Base-by-base conservation (phyloP, 2,113 vertebrate genomes). In the Scortum barcoo region DNA sequence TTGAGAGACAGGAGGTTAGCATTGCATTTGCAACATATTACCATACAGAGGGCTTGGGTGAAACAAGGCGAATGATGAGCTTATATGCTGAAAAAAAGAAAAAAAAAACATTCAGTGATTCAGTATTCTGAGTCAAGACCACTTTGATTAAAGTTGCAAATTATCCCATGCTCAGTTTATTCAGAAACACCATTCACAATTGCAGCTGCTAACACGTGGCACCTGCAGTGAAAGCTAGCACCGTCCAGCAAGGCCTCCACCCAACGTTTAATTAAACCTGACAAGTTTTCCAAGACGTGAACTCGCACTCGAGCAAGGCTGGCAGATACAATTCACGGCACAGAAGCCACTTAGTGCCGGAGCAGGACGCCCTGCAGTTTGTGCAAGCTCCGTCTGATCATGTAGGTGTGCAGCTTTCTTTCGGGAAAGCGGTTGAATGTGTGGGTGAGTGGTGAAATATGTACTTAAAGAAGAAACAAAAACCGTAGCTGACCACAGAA, bases 361-460 rank as follows among this genome's bases (percentile, higher is more conserved):
- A 76, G 88, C 60, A 24, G 61, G 76, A 87, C 51, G 77, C 73
- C 58, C 75, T 62, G 65, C 79, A 26, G 83, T 77, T 66, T 76
- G 69, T 75, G 75, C 61, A 73, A 63, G 83, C 42, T 88, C 80
- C 80, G 84, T 89, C 83, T 88, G 78, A 84, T 79, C 44, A 81
- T 88, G 89, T 90, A 84, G 80, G 85, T 89, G 85, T 82, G 73
- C 38, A 85, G 70, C 72, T 84, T 76, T 82, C 80, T 86, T 81
- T 84, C 57, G 38, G 51, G 60, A 42, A 81, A 80, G 67, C 40
- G 24, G 75, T 40, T 50, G 68, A 91, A 73, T 57, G 82, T 80
- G 90, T 92, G 90, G 89, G 92, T 82, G 84, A 83, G 67, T 71
- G 81, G 66, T 88, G 85, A 72, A 89, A 81, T 69, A 57, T 86